phyloP scores from a whole-genome alignment of 2,113 vertebrate genomes.

The Dasyprocta punctata region DNA sequence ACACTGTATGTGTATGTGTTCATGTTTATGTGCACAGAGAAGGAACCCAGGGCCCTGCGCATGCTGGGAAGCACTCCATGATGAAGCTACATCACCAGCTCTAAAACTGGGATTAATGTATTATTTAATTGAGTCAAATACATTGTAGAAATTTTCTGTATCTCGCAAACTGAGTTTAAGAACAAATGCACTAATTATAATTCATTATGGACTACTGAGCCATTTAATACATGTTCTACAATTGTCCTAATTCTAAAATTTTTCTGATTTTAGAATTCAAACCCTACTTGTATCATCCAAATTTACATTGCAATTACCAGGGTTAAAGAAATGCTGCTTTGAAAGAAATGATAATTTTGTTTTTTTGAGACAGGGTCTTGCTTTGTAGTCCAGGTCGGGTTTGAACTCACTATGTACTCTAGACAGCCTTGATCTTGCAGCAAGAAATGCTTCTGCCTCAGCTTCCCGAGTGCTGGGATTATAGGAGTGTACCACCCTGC shows the following conservation, averaged over 20 bases:
- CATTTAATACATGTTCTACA: not conserved
- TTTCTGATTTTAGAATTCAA: conserved; percentile 28
- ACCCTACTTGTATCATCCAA: not conserved
- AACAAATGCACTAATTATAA: not conserved
- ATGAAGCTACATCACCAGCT: not conserved
- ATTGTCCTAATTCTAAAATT: not conserved
- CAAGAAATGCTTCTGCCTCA: not conserved
- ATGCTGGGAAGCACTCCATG: not conserved
- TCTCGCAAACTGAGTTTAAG: not conserved
- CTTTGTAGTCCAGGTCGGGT: not conserved
- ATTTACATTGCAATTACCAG: not conserved
- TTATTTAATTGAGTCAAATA: not conserved
- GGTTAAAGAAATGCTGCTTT: not conserved
- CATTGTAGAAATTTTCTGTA: not conserved
- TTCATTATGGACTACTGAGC: not conserved
- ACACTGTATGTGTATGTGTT: not conserved
- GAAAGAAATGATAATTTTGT: not conserved
- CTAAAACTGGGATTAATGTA: not conserved
- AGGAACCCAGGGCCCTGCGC: not conserved
- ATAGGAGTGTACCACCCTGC: not conserved
- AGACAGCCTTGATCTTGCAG: no score
- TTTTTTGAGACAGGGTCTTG: not conserved
- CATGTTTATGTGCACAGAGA: not conserved
- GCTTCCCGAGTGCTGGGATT: not conserved
- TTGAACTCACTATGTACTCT: no score